Conservation (phyloP, 53 echinoderm and acorn worm genomes). For the Holothuria scabra region DNA sequence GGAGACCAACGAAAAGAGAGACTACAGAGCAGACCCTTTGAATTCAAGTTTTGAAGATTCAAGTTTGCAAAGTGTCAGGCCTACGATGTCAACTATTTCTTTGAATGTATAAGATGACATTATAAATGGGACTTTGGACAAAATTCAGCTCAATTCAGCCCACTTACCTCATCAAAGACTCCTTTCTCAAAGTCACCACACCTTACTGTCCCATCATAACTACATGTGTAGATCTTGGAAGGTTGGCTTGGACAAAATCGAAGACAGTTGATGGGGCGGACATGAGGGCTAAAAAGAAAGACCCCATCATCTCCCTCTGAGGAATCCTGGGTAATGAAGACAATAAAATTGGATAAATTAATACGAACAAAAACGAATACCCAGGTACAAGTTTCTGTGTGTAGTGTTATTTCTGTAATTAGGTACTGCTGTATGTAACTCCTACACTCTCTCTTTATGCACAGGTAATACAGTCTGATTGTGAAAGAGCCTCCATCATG, state of each 20-base stretch:
- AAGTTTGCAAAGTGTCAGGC: too few species aligned
- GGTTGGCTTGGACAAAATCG: constrained; percentile 63
- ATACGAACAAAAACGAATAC: too few species aligned
- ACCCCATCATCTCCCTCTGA: constrained; percentile 73
- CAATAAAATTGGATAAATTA: too few species aligned
- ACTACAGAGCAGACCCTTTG: too few species aligned
- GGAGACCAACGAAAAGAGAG: too few species aligned
- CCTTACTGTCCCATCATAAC: constrained; percentile 88
- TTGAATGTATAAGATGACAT: neutral
- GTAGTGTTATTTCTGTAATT: too few species aligned
- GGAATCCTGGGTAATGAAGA: constrained; percentile 61
- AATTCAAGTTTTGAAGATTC: too few species aligned
- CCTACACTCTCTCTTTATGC: too few species aligned
- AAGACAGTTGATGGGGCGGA: constrained; percentile 77
- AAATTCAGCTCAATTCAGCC: neutral
- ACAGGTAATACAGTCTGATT: too few species aligned
- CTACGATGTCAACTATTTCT: neutral
- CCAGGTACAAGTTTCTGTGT: too few species aligned
- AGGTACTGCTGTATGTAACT: too few species aligned
- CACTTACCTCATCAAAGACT: constrained; percentile 79
- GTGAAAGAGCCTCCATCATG: too few species aligned
- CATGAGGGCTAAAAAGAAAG: constrained; percentile 81
- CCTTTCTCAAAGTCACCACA: constrained; percentile 82
- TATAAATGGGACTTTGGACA: neutral
- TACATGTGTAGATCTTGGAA: constrained; percentile 72